Conservation (phyloP, 1,140 invertebrate species). For the Metaphire vulgaris region DNA sequence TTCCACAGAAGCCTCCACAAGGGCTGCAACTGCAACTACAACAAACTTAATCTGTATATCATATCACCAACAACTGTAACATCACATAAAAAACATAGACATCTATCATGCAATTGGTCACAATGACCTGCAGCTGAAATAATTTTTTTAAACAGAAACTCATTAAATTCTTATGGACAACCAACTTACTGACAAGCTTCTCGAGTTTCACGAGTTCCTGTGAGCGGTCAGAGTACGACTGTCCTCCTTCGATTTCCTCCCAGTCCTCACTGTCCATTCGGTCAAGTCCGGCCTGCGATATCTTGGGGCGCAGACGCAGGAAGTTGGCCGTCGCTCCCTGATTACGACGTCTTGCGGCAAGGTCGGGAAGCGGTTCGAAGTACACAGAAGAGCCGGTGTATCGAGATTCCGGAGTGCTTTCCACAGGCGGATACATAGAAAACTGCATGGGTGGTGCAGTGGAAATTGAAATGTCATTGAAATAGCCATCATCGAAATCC, state of each 20-base stretch:
- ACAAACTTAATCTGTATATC: no score
- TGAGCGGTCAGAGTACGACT: not conserved
- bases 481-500: conserved; percentile 18
- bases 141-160: no score
- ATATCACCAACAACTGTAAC: no score
- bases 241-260: conserved; percentile 26
- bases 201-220: not conserved
- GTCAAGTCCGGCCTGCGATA: conserved; percentile 11
- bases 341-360: conserved; percentile 30
- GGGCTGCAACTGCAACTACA: no score
- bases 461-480: conserved; percentile 19
- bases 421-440: conserved; percentile 33
- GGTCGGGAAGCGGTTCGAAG: conserved; percentile 47
- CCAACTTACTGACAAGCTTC: conserved; percentile 6
- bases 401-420: conserved; percentile 17
- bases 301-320: conserved; percentile 6
- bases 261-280: conserved; percentile 18
- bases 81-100: no score
- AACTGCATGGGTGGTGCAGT: conserved; percentile 18
- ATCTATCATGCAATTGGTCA: no score
- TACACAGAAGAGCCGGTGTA: conserved; percentile 31
- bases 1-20: no score
- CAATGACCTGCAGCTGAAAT: no score
- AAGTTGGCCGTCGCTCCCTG: not conserved
- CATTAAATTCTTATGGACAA: no score